Base-by-base conservation (phyloP, 2,888 invertebrate species). In the Ornithoptera alexandrae region DNA sequence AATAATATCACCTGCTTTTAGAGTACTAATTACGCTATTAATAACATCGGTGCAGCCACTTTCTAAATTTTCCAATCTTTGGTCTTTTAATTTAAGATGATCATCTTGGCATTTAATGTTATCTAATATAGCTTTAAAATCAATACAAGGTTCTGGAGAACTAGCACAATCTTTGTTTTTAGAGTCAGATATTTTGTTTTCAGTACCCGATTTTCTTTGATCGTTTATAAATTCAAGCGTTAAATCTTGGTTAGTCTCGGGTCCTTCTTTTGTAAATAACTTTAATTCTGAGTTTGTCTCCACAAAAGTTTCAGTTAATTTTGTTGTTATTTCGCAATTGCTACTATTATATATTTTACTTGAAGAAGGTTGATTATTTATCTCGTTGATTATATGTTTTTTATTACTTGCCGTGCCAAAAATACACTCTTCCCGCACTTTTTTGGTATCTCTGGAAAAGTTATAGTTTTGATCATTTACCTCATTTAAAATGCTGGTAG, bases 41-140 rank as follows among this genome's bases (percentile, higher is more conserved):
- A 86, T 77, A 22, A 86, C 80, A 24, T 81, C 77, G 10, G 81
- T 76, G 78, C 83, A 84, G 63, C 74, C 80, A 6, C 70, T 73
- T 76, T 87, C 85, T 60, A 85, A 74, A n/a, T 74, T 78, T 72
- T 81, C 73, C 18, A 84, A 75, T 73, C 78, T 80, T 76, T 82
- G 74, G 30, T 87, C 85, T 78, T 82, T 84, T 62, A 72, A 73
- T 58, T 77, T 75, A 59, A 84, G 75, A 72, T 73, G 74, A 74
- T 86, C 84, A 71, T 84, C 77, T 76, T 86, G 86, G 36, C 73
- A 71, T 69, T 74, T 80, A 8, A 83, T 74, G 65, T 77, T 84
- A 74, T 83, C 80, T 74, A 83, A 73, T 67, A 81, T 82, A 24
- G 75, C 71, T 74, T 81, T 79, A 58, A 79, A 79, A 72, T 84